Conservation (phyloP, 2,113 vertebrate species). For the Capreolus pygargus region DNA sequence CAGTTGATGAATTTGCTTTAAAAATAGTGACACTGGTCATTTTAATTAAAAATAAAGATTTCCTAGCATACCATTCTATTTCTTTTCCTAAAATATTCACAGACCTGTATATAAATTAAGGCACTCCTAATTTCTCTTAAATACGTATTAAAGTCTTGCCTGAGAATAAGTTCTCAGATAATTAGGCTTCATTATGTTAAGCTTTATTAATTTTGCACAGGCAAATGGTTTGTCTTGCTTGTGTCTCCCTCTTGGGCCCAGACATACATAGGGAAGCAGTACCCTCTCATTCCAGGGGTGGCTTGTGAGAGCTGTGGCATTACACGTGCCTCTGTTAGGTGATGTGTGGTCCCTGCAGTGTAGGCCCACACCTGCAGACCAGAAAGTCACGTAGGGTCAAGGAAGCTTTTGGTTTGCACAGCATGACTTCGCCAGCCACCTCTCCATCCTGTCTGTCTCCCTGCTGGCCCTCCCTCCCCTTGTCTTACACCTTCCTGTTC, state of each 20-base stretch:
- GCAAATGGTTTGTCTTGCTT: neutral
- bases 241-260: neutral
- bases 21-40: neutral
- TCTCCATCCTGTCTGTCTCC: neutral
- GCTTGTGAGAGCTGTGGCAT: neutral
- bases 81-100: neutral
- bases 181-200: neutral
- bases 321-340: neutral
- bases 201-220: neutral
- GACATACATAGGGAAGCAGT: neutral
- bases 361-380: neutral
- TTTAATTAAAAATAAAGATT: slow-evolving; percentile 3
- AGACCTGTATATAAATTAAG: neutral
- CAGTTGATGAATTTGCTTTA: neutral
- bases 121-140: neutral
- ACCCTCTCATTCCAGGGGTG: fast-evolving
- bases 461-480: neutral
- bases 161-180: neutral
- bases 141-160: neutral
- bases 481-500: neutral
- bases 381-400: neutral
- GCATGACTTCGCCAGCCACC: neutral
- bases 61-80: neutral
- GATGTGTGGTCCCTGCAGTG: neutral
- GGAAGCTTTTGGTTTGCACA: neutral